Percentiles rank a stretch among this genome's conserved stretches.
Conservation (phyloP, 1,140 invertebrate genomes). For the Zaprionus taronus region DNA sequence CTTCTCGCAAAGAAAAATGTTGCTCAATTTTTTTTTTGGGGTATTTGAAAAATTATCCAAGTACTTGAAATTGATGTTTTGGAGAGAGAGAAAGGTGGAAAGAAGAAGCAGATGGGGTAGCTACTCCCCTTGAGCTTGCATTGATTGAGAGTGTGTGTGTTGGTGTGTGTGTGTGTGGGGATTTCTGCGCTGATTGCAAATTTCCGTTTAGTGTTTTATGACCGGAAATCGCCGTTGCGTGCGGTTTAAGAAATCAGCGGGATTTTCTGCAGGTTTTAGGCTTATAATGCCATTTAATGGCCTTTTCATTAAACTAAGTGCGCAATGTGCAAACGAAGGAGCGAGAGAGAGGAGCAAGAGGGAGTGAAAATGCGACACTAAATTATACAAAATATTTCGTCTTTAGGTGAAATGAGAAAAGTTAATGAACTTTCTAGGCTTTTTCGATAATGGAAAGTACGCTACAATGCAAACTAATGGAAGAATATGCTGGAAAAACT, state of each 20-base stretch:
- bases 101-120: not conserved
- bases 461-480: not conserved
- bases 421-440: not conserved
- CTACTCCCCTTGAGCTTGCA: conserved; percentile 20
- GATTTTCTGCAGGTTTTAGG: conserved; percentile 24
- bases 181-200: conserved; percentile 21
- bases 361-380: not conserved
- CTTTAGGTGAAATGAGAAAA: not conserved
- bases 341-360: not conserved
- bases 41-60: conserved; percentile 29
- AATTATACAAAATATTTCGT: not conserved
- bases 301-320: conserved; percentile 38
- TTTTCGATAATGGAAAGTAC: not conserved
- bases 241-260: conserved; percentile 50
- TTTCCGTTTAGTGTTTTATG: conserved; percentile 53
- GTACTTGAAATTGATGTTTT: conserved; percentile 47
- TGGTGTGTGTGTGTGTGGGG: conserved; percentile 5
- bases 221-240: conserved; percentile 58
- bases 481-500: not conserved
- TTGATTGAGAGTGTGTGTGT: conserved; percentile 49
- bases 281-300: conserved; percentile 24
- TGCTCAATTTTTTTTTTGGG: conserved; percentile 31
- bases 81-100: not conserved
- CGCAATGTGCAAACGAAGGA: not conserved
- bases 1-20: conserved; percentile 46